Evolutionary conservation across 2,797 vertebrate species (phyloP), one percentile per base, ranked within the genome.

Genomic region (Macropus fuliginosus): DNA sequence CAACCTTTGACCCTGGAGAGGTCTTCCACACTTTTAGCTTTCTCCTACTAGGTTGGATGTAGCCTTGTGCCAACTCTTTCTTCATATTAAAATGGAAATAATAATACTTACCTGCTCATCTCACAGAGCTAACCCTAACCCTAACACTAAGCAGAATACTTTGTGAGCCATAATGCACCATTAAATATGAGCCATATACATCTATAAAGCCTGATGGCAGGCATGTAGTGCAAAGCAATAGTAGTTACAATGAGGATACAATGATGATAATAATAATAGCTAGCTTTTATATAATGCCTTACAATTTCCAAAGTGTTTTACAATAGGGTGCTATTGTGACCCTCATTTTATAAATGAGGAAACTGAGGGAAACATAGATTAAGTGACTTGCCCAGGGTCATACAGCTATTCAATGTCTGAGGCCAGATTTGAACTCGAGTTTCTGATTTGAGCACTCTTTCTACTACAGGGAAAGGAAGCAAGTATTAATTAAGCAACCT

Each of bases 1-100:
- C 1, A 0, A 0, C 56, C 34, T 29, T 1, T 0, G 55, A 40
- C 54, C 31, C 31, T 34, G 24, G 0, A 66, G 0, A 6, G 46
- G 4, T 29, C 81, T 46, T 16, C 62, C 62, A 74, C 34, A 1
- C 34, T 74, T n/a, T 66, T 5, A 16, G 34, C 92, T 95, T 91
- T 66, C 24, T 91, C 8, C 34, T 90, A 91, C 55, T 10, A n/a
- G 52, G 28, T 16, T 55, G 92, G 11, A n/a, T 90, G 4, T 46
- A 57, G 54, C 91, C 54, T 12, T 29, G 94, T 54, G 46, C 66
- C n/a, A 54, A 54, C 54, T 91, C 40, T 54, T 0, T 55, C 12
- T 34, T 66, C 29, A 57, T 90, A 87, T 46, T 50, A 40, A 40
- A 40, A 21, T 74, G 16, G 34, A 74, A 40, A 18, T 74, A 9